phyloP scores from a whole-genome alignment of 1,140 invertebrate genomes.

The Drosophila orosa region DNA sequence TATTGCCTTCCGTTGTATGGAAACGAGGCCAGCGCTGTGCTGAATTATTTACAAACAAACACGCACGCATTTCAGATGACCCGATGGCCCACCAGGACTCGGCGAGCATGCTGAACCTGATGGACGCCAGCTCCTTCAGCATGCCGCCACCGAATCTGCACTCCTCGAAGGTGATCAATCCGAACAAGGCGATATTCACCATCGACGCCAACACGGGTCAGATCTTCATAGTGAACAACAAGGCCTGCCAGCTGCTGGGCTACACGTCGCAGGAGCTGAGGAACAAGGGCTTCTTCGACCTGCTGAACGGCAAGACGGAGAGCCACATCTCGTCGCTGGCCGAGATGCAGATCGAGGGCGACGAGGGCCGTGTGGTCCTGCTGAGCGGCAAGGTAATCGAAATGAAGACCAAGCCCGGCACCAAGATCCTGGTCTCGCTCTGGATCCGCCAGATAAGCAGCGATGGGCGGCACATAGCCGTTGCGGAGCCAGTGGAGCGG shows the following conservation, averaged over 20 bases:
- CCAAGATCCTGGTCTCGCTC: slow-evolving; percentile 86
- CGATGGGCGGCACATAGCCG: slow-evolving; percentile 87
- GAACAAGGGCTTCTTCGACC: slow-evolving; percentile 85
- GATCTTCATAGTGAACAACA: slow-evolving; percentile 88
- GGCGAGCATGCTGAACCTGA: slow-evolving; percentile 35
- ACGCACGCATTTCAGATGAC: slow-evolving; percentile 31
- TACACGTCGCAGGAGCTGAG: slow-evolving; percentile 86
- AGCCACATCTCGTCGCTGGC: slow-evolving; percentile 86
- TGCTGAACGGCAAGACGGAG: slow-evolving; percentile 85
- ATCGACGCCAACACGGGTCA: slow-evolving; percentile 86
- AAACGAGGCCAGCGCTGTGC: neutral
- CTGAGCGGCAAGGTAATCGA: slow-evolving; percentile 88
- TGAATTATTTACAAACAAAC: slow-evolving; percentile 20
- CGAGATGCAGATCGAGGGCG: slow-evolving; percentile 86
- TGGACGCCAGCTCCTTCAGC: slow-evolving; percentile 46
- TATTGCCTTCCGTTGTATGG: neutral
- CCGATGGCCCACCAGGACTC: slow-evolving; percentile 19
- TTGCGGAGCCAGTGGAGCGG: slow-evolving; percentile 87
- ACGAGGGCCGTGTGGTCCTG: slow-evolving; percentile 86
- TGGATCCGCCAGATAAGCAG: slow-evolving; percentile 87
- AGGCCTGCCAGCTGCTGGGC: slow-evolving; percentile 86
- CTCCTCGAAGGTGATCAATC: slow-evolving; percentile 84
- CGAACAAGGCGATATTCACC: slow-evolving; percentile 86
- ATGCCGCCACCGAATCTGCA: slow-evolving; percentile 52
- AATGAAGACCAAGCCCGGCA: slow-evolving; percentile 85